Evolutionary conservation across 2,113 vertebrate genomes (phyloP).

Genomic region (Mobula birostris): DNA sequence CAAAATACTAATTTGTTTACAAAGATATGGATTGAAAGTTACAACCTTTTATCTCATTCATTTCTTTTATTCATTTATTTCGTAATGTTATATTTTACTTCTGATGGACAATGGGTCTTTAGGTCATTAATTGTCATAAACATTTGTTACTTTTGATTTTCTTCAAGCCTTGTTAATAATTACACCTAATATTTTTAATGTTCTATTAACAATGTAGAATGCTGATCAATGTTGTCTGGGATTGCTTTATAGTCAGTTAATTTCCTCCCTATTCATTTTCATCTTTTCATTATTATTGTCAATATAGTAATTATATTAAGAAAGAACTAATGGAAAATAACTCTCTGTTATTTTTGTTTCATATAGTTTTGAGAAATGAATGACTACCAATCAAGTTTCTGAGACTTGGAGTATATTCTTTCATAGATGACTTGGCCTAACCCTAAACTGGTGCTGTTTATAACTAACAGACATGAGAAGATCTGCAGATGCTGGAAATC

Average conservation of each 20-base stretch:
- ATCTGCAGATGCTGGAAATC: too few relatives aligned
- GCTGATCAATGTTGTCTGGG: not conserved
- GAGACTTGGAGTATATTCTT: not conserved
- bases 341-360: constrained; percentile 1
- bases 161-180: not conserved
- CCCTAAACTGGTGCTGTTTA: not conserved
- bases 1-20: not conserved
- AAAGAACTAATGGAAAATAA: not conserved
- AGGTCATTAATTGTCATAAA: too few relatives aligned
- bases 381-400: not conserved
- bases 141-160: not conserved
- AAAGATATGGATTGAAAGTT: not conserved
- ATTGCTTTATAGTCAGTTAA: not conserved
- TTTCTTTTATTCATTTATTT: not conserved
- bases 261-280: not conserved
- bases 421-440: not conserved
- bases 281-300: not conserved
- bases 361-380: not conserved
- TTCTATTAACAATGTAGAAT: not conserved
- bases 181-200: not conserved
- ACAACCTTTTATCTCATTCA: not conserved
- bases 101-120: not conserved
- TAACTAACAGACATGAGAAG: too few relatives aligned
- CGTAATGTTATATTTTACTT: not conserved
- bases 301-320: not conserved